Evolutionary conservation across 2,888 invertebrate genomes (phyloP).

Genomic region (Cheilosia pagana): DNA sequence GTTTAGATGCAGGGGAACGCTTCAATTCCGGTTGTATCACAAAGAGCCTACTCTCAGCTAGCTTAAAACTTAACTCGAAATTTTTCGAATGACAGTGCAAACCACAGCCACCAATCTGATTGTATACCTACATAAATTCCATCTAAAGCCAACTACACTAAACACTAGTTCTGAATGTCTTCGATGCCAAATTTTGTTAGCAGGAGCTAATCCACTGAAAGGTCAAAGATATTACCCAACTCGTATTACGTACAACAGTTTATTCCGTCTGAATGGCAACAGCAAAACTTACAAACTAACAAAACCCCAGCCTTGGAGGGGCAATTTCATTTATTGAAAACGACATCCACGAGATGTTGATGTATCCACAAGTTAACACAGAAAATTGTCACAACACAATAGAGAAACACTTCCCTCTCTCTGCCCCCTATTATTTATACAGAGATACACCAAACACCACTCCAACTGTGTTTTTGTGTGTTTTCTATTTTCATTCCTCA

Average conservation of each 20-base stretch:
- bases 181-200: neutral
- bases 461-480: constrained; percentile 20
- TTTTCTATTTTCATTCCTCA: constrained; percentile 33
- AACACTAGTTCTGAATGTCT: neutral
- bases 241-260: neutral
- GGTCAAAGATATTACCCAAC: neutral
- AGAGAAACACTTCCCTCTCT: neutral
- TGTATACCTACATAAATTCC: neutral
- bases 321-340: constrained; percentile 2
- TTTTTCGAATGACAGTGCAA: no score
- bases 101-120: neutral
- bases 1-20: no score
- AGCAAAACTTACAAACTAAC: neutral
- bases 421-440: constrained; percentile 10
- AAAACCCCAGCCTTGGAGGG: neutral
- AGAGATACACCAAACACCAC: neutral
- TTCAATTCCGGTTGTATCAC: no score
- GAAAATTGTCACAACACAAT: constrained; percentile 48
- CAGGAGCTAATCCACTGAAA: neutral
- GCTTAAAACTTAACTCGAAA: no score
- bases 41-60: no score
- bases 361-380: constrained; percentile 16
- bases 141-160: neutral
- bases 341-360: constrained; percentile 26
- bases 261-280: neutral